These are phyloP conservation scores for Stictocephala bisonia DNA, from an alignment of 2,888 invertebrate species.

Conservation along the genomic window DNA sequence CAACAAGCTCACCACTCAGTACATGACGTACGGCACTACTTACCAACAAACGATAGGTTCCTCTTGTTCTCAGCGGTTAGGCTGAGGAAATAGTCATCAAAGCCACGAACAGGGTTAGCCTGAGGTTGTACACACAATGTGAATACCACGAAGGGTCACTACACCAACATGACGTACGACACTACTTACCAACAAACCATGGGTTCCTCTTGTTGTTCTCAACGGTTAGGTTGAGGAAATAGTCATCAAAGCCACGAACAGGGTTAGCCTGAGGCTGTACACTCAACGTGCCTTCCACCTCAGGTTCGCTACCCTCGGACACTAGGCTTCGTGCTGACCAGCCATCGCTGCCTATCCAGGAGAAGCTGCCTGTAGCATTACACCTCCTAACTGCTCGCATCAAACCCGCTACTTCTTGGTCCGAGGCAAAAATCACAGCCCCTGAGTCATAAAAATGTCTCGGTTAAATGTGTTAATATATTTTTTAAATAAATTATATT, in stretches of 20 bases:
- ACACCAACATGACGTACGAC: too few relatives aligned
- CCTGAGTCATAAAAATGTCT: too few relatives aligned
- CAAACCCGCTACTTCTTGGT: slow-evolving; percentile 95
- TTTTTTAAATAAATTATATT: too few relatives aligned
- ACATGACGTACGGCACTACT: too few relatives aligned
- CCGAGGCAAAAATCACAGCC: slow-evolving; percentile 94
- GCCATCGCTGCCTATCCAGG: slow-evolving; percentile 97
- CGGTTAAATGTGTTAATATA: too few relatives aligned
- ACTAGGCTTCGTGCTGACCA: slow-evolving; percentile 78
- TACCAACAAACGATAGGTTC: too few relatives aligned
- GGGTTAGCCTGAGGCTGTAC: slow-evolving; percentile 95
- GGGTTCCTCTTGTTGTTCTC: slow-evolving; percentile 92
- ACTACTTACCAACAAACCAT: slow-evolving; percentile 90
- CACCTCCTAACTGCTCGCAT: slow-evolving; percentile 91
- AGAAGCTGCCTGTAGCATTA: slow-evolving; percentile 90
- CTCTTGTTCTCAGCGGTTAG: too few relatives aligned
- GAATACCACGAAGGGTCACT: too few relatives aligned
- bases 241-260: slow-evolving; percentile 87
- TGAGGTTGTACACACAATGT: too few relatives aligned
- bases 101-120: too few relatives aligned
- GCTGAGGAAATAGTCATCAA: too few relatives aligned
- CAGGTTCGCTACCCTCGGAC: slow-evolving; percentile 79
- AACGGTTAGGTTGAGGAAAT: slow-evolving; percentile 85
- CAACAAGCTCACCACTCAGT: too few relatives aligned
- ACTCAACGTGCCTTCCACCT: slow-evolving; percentile 92